These are phyloP conservation scores for Molanna angustata DNA, from an alignment of 2,888 invertebrate species.

Conservation along the genomic window DNA sequence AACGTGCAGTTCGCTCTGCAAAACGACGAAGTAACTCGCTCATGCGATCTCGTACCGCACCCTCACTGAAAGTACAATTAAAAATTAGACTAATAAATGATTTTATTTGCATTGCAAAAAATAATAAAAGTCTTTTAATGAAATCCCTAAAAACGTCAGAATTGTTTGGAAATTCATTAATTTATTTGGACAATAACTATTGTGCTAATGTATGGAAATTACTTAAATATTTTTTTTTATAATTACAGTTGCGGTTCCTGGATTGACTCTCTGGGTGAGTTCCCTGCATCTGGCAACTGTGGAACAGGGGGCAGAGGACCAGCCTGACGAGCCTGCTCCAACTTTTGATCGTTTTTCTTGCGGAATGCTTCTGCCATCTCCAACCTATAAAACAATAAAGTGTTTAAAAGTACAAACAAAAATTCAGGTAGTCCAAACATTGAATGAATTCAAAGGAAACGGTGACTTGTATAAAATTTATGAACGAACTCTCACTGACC, in stretches of 20 bases:
- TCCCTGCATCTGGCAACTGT: slow-evolving; percentile 3
- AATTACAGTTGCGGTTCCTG: slow-evolving; percentile 17
- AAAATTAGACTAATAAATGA: too few relatives aligned
- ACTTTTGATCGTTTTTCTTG: slow-evolving; percentile 33
- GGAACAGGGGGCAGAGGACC: background rate
- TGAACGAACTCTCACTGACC: too few relatives aligned
- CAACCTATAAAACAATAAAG: too few relatives aligned
- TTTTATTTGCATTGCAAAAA: background rate
- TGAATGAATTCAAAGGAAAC: too few relatives aligned
- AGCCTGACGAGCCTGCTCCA: background rate
- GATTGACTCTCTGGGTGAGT: background rate
- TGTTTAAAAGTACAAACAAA: too few relatives aligned
- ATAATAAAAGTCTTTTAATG: background rate
- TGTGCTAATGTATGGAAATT: background rate
- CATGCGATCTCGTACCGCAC: slow-evolving; percentile 40
- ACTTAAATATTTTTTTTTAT: too few relatives aligned
- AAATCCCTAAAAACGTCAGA: background rate
- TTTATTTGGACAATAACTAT: background rate
- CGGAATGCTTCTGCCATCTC: slow-evolving; percentile 10
- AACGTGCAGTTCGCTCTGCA: slow-evolving; percentile 56
- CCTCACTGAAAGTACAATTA: slow-evolving; percentile 16
- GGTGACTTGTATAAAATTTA: too few relatives aligned
- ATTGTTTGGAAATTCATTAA: background rate
- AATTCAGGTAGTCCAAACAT: too few relatives aligned
- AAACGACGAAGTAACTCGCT: slow-evolving; percentile 60